Base-by-base conservation (phyloP, 1,140 invertebrate genomes). In the Musca vetustissima region DNA sequence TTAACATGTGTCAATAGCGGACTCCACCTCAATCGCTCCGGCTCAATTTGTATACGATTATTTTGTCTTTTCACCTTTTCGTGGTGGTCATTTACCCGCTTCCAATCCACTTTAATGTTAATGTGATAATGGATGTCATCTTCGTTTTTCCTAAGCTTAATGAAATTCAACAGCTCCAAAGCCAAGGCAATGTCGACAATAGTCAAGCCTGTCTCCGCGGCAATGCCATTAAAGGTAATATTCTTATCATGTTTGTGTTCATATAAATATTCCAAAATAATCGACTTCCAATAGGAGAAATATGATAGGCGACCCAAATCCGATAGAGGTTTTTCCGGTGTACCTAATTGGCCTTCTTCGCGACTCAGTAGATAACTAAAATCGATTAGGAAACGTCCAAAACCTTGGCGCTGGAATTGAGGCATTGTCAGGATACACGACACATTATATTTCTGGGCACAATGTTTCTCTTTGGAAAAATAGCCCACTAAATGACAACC, bases 401-500 rank as follows among this genome's bases (percentile, higher is more conserved):
- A 99, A 22, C 97, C 97, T 84, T 97, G 93, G 69, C 96, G 85
- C 83, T 99, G 98, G 85, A 98, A 99, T 77, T 98, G 96, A 0
- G 98, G 98, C 88, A 99, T 90, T 2, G 97, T 98, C 92, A 99
- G 96, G 64, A 99, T 99, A 83, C 98, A 99, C 0, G 97, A 98
- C 0, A 99, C 95, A 83, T 99, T 99, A 84, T 98, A 99, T 77
- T 98, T 97, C 82, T 99, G 96, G 66, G 94, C 91, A 84, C 97
- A 99, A 80, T 98, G 93, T 82, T 99, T 98, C 83, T 99, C 97
- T 86, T 96, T 96, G 19, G 92, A 94, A 80, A 96, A 96, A 83
- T 96, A 96, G 17, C 94, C 93, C 7, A 96, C 90, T 3, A 96
- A 83, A 84, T 96, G 94, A 76, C 93, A 95, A 9, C 93, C 94